Evolutionary conservation across 2,888 invertebrate genomes (phyloP).

Genomic region (Dusona sp.): DNA sequence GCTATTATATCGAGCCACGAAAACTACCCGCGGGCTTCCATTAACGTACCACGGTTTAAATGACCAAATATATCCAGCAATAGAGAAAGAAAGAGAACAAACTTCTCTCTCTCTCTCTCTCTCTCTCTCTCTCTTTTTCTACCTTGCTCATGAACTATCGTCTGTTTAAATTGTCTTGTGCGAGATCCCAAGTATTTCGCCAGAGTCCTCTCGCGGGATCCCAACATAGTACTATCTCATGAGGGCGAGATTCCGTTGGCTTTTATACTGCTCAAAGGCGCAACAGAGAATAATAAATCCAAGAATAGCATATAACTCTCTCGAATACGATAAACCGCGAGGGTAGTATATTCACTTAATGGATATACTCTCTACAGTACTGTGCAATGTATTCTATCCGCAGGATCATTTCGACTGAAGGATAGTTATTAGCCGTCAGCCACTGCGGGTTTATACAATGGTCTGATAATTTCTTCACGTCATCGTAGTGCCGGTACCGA

Average conservation of each 20-base stretch:
- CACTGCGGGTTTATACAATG: constrained; percentile 1
- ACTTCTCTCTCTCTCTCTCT: background rate
- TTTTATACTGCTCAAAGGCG: constrained; percentile 36
- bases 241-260: constrained; percentile 45
- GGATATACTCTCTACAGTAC: constrained; percentile 27
- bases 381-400: constrained; percentile 42
- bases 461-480: constrained; percentile 29
- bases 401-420: constrained; percentile 26
- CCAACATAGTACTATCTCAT: constrained; percentile 33
- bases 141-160: constrained; percentile 47
- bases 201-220: constrained; percentile 29
- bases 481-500: background rate
- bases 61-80: constrained; percentile 51
- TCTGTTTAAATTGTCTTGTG: constrained; percentile 55
- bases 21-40: constrained; percentile 37
- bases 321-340: constrained; percentile 42
- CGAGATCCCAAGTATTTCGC: constrained; percentile 36
- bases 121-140: constrained; percentile 23
- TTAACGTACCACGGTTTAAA: constrained; percentile 59
- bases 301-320: constrained; percentile 36
- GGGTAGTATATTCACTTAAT: constrained; percentile 36
- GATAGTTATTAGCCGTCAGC: constrained; percentile 40
- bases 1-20: constrained; percentile 46
- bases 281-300: constrained; percentile 64
- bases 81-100: constrained; percentile 7